These are phyloP conservation scores for Spisula subtruncata DNA, from an alignment of 2,888 invertebrate species.

Conservation along the genomic window DNA sequence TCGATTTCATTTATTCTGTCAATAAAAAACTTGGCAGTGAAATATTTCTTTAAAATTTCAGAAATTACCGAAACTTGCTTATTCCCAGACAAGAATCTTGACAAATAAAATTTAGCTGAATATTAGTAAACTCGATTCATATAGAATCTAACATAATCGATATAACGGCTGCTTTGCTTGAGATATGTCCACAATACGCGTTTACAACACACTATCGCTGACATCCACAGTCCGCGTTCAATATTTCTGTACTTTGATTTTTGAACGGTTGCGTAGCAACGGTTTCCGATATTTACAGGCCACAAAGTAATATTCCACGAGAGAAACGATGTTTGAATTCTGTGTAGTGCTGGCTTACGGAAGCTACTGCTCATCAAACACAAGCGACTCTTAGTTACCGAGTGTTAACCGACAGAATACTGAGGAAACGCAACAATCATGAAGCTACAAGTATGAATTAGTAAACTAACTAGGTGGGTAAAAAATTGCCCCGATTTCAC, in stretches of 20 bases:
- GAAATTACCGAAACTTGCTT: neutral
- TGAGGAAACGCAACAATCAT: neutral
- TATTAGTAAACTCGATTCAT: neutral
- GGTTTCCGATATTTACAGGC: conserved; percentile 28
- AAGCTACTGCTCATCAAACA: conserved; percentile 11
- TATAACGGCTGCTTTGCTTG: neutral
- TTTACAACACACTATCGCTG: neutral
- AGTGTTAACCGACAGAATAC: neutral
- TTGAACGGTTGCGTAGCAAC: conserved; percentile 22
- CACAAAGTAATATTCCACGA: conserved; percentile 10
- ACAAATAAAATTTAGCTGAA: neutral
- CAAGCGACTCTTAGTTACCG: neutral
- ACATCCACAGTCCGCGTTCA: conserved; percentile 16
- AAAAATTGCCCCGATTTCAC: neutral
- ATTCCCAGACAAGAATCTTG: neutral
- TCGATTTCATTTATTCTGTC: too few relatives aligned
- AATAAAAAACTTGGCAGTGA: too few relatives aligned
- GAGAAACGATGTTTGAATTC: neutral
- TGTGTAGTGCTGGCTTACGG: neutral
- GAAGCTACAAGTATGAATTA: neutral
- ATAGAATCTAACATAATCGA: conserved; percentile 3
- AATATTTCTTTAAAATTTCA: neutral
- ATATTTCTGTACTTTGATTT: conserved; percentile 30
- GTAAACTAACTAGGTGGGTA: too few relatives aligned
- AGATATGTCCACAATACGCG: conserved; percentile 2